These are phyloP conservation scores for Periphyllus acericola DNA, from an alignment of 2,888 invertebrate genomes.

Conservation along the genomic window DNA sequence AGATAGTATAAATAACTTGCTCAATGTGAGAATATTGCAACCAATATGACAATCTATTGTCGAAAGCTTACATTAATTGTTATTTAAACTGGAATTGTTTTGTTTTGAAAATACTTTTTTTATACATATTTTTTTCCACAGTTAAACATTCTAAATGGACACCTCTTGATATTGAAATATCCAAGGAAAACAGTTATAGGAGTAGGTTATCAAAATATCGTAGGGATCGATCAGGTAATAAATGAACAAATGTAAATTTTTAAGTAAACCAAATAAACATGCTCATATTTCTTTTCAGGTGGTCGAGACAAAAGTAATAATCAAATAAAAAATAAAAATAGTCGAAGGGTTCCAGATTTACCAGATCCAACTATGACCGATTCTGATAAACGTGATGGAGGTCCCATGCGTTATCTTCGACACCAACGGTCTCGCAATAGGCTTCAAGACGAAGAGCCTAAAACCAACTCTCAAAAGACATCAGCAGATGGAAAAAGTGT, in stretches of 20 bases:
- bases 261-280: not conserved
- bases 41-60: not conserved
- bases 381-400: slow-evolving; percentile 56
- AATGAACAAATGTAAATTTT: slow-evolving; percentile 1
- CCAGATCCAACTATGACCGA: slow-evolving; percentile 35
- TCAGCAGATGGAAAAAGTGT: slow-evolving; percentile 50
- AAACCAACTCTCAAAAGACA: slow-evolving; percentile 17
- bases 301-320: slow-evolving; percentile 64
- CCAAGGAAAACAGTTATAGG: slow-evolving; percentile 75
- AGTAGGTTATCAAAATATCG: slow-evolving; percentile 70
- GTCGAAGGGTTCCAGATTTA: slow-evolving; percentile 42
- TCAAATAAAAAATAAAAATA: slow-evolving; percentile 63
- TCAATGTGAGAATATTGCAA: no score
- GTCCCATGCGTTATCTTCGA: slow-evolving; percentile 51
- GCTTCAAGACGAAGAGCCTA: slow-evolving; percentile 52
- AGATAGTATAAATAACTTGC: no score
- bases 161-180: slow-evolving; percentile 86
- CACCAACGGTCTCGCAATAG: slow-evolving; percentile 55
- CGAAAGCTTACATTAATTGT: not conserved
- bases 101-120: not conserved
- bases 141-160: slow-evolving; percentile 78
- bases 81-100: not conserved
- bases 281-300: slow-evolving; percentile 9
- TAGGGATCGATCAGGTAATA: slow-evolving; percentile 49
- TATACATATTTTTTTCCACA: slow-evolving; percentile 37